Evolutionary conservation across 2,797 vertebrate species (phyloP), one percentile per base, ranked within the genome.

Genomic region (Sebastolobus altivelis): DNA sequence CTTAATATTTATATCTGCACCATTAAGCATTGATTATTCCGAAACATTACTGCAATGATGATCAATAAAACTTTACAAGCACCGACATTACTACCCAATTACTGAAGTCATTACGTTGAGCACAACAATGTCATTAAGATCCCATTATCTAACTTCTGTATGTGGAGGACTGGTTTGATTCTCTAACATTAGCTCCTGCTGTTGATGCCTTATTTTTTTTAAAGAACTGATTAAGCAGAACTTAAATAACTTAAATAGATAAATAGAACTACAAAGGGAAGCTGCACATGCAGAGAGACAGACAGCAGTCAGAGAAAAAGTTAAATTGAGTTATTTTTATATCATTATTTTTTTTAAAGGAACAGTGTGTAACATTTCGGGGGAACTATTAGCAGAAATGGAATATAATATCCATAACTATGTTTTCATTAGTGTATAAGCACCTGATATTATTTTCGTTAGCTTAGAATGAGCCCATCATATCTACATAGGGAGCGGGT

Each of bases 11-110:
- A 37, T 25, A 46, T n/a, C 35, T 69, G 81, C 77, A 61, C 75
- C 81, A 69, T 82, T 85, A 88, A 77, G 31, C 78, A 84, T 54
- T 86, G 2, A 54, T 81, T 86, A 87, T 81, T 77, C n/a, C 2
- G 18, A 81, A 86, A 72, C 33, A 72, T 86, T 37, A 62, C 29
- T 59, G 37, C 65, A 75, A 14, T 35, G 27, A 81, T 35, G 12
- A 85, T 84, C 66, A 73, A 75, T 86, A 82, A 76, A 91, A 68
- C 62, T 37, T 72, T 37, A 79, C 61, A 67, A 83, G 61, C 40
- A 73, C 31, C 68, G 52, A 76, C 77, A 81, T 80, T 65, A 71
- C 14, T 16, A 25, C 49, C 63, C 76, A 82, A 81, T 91, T 88
- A 84, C 63, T 59, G 55, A 62, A 77, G 69, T 66, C 81, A 72